These are phyloP conservation scores for Tanytarsus gracilentus DNA, from an alignment of 2,888 invertebrate species.

Conservation along the genomic window DNA sequence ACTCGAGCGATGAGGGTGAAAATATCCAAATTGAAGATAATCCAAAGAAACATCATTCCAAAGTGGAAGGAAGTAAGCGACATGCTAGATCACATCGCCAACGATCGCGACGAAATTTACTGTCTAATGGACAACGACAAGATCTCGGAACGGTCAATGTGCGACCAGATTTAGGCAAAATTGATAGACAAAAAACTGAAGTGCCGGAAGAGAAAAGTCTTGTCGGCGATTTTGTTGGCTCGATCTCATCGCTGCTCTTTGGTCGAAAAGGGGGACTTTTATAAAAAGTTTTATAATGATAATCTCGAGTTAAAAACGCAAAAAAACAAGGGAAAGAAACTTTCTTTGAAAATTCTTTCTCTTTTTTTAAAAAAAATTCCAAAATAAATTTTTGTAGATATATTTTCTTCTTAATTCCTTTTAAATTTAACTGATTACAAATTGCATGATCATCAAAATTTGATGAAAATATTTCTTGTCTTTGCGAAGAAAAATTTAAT, in stretches of 20 bases:
- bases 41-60: constrained; percentile 16
- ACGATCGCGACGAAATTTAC: constrained; percentile 42
- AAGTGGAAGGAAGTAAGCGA: constrained; percentile 38
- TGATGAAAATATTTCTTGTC: too few species aligned
- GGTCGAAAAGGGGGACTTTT: constrained; percentile 78
- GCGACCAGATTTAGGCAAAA: constrained; percentile 37
- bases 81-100: constrained; percentile 50
- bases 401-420: too few species aligned
- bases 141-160: constrained; percentile 51
- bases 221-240: constrained; percentile 55
- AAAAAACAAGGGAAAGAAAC: too few species aligned
- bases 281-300: too few species aligned
- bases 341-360: too few species aligned
- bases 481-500: too few species aligned
- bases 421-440: too few species aligned
- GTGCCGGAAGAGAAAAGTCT: constrained; percentile 30
- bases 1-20: constrained; percentile 30
- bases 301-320: too few species aligned
- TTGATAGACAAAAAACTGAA: constrained; percentile 33
- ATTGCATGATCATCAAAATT: too few species aligned
- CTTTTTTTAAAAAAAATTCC: too few species aligned
- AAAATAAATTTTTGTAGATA: too few species aligned
- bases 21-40: constrained; percentile 22
- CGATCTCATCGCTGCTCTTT: constrained; percentile 69
- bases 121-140: constrained; percentile 47